phyloP scores from a whole-genome alignment of 1,140 invertebrate genomes.

The Solen grandis region DNA sequence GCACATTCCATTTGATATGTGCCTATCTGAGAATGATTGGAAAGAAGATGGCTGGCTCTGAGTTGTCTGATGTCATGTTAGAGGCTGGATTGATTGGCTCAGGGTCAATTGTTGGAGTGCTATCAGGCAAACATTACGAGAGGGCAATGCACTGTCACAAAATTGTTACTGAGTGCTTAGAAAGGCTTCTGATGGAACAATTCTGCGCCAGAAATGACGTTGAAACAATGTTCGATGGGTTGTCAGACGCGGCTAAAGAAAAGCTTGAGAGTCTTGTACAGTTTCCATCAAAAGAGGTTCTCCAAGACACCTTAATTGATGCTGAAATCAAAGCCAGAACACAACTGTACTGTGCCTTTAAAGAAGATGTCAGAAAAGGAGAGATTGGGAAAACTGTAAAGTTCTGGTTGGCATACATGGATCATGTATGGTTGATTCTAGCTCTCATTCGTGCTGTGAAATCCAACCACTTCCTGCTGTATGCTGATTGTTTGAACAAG shows the following conservation, averaged over 20 bases:
- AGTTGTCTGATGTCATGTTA: constrained; percentile 47
- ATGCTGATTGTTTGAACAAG: background rate
- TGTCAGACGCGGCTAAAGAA: constrained; percentile 2
- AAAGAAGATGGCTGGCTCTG: constrained; percentile 59
- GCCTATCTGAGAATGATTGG: constrained; percentile 58
- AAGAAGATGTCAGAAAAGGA: background rate
- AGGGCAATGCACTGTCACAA: constrained; percentile 56
- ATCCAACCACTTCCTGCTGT: constrained; percentile 13
- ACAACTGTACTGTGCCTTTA: background rate
- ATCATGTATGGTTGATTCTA: constrained; percentile 27
- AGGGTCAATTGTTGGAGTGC: constrained; percentile 40
- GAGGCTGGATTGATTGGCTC: constrained; percentile 51
- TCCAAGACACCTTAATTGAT: background rate
- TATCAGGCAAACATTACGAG: constrained; percentile 52
- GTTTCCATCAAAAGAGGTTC: background rate
- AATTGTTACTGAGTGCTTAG: constrained; percentile 23
- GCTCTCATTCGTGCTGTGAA: constrained; percentile 12
- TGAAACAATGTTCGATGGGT: constrained; percentile 12
- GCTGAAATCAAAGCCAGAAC: background rate
- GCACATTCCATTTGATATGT: constrained; percentile 54
- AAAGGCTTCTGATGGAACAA: constrained; percentile 34
- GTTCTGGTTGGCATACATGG: constrained; percentile 57
- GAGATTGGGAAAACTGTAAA: constrained; percentile 40
- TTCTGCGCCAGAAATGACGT: background rate
- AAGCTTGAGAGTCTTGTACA: background rate